Evolutionary conservation across 2,797 vertebrate species (phyloP).

Genomic region (Enteromius mattozi): DNA sequence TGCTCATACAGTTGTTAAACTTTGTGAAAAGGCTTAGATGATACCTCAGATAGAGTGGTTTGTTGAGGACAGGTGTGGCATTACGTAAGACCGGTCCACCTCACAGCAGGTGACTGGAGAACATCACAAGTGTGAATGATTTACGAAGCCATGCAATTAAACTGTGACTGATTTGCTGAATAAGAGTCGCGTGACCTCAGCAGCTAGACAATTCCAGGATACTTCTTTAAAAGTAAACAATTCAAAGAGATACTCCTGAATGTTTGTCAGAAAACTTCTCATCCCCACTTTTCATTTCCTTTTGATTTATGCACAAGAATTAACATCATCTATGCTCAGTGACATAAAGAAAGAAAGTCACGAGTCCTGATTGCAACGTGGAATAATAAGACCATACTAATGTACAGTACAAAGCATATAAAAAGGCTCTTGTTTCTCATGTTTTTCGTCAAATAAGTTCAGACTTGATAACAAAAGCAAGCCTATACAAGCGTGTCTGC

Average conservation of each 20-base stretch:
- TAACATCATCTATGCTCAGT: background rate
- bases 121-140: constrained; percentile 38
- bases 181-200: background rate
- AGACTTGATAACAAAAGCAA: background rate
- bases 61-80: background rate
- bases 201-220: background rate
- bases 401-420: background rate
- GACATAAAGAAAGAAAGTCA: background rate
- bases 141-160: constrained; percentile 19
- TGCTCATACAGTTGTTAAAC: background rate
- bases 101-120: background rate
- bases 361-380: background rate
- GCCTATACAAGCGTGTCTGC: background rate
- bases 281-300: background rate
- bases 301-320: background rate
- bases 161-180: constrained; percentile 23
- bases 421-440: background rate
- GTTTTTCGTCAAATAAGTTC: background rate
- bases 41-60: background rate
- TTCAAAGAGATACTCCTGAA: background rate
- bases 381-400: background rate
- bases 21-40: background rate
- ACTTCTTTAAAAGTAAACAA: background rate
- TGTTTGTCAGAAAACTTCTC: background rate
- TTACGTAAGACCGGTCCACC: constrained; percentile 6